Percentiles rank a stretch among this genome's conserved stretches.
These are phyloP conservation scores for Sebastiscus tertius DNA, from an alignment of 2,797 vertebrate species.

Conservation along the genomic window DNA sequence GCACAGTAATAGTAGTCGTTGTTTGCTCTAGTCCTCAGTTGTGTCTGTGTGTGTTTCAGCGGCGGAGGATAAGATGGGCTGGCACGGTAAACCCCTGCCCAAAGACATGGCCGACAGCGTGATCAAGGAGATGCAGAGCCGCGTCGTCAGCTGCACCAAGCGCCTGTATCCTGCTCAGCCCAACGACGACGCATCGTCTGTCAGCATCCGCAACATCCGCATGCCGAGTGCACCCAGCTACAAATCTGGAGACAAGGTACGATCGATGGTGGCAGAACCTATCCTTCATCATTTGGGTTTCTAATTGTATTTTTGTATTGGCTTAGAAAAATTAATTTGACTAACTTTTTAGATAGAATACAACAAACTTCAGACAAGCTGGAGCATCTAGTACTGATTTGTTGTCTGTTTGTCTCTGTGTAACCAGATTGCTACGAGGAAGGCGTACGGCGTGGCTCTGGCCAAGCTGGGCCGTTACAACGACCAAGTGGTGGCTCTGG, in stretches of 20 bases:
- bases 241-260: conserved; percentile 93
- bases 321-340: neutral
- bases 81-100: conserved; percentile 94
- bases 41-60: conserved; percentile 68
- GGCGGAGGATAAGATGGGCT: conserved; percentile 93
- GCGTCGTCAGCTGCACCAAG: conserved; percentile 90
- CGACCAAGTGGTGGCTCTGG: conserved; percentile 89
- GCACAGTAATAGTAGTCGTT: neutral
- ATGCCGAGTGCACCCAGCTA: conserved; percentile 92
- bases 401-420: neutral
- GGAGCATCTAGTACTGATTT: neutral
- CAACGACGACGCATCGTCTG: conserved; percentile 84
- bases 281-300: neutral
- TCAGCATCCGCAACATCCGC: conserved; percentile 89
- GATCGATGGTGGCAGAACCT: neutral
- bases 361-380: neutral
- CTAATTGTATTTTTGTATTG: neutral
- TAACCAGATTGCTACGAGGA: conserved; percentile 91
- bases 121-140: conserved; percentile 89
- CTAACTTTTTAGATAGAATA: neutral
- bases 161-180: conserved; percentile 88
- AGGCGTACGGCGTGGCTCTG: conserved; percentile 91
- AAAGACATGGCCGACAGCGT: conserved; percentile 92
- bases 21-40: neutral
- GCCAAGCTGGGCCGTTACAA: conserved; percentile 92